Percentiles rank a stretch among this genome's conserved stretches.
Evolutionary conservation across 1,140 invertebrate species (phyloP).

Genomic region (Steinernema feltiae): DNA sequence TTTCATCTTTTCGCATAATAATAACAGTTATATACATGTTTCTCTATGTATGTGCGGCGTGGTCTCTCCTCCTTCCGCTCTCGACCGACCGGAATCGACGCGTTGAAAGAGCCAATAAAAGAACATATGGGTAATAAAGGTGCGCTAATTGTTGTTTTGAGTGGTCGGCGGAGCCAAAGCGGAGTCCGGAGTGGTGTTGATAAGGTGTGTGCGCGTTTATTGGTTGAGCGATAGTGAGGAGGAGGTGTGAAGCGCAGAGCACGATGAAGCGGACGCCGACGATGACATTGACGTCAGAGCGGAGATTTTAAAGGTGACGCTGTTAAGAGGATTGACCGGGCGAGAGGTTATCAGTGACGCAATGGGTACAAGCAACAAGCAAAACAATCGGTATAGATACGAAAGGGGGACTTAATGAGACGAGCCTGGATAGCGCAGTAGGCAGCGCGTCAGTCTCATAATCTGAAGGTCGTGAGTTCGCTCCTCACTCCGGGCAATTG

Average conservation of each 20-base stretch:
- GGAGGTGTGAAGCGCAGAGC: not conserved
- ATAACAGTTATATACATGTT: not conserved
- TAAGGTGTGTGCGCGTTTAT: too few relatives aligned
- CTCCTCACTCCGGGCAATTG: slow-evolving; percentile 69
- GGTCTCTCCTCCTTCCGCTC: not conserved
- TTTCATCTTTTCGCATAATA: not conserved
- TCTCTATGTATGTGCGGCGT: not conserved
- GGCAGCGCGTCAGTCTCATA: slow-evolving; percentile 92
- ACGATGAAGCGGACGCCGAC: not conserved
- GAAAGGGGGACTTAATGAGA: too few relatives aligned
- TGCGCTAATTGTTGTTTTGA: not conserved
- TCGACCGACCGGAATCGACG: not conserved
- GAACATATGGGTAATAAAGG: slow-evolving; percentile 11
- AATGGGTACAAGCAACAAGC: too few relatives aligned
- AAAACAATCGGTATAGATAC: too few relatives aligned
- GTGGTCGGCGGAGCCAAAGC: not conserved
- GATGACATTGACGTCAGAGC: not conserved
- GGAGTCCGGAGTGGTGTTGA: too few relatives aligned
- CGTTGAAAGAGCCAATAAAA: not conserved
- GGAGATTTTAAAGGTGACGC: slow-evolving; percentile 2
- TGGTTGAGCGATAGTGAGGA: not conserved
- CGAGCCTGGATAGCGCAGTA: slow-evolving; percentile 86
- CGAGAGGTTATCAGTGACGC: too few relatives aligned
- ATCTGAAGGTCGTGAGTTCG: slow-evolving; percentile 93
- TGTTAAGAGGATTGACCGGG: not conserved